A percentile compares a stretch with the other conserved stretches of the same genome.
These are phyloP conservation scores for Mionectes macconnelli DNA, from an alignment of 2,113 vertebrate species.

Conservation along the genomic window DNA sequence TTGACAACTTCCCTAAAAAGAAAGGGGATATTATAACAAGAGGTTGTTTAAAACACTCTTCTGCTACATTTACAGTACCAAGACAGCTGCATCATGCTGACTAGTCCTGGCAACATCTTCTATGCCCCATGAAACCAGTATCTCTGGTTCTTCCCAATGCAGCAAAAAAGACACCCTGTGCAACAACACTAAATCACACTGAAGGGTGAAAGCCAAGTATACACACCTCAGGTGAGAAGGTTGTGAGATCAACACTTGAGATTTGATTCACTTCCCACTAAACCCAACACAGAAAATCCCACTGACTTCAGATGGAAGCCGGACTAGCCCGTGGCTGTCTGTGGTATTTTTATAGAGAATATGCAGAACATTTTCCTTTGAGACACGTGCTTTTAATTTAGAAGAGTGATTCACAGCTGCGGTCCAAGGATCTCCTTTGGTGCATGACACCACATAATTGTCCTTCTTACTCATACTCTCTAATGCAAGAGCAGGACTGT, in stretches of 20 bases:
- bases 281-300: not conserved
- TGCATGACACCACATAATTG: not conserved
- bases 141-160: not conserved
- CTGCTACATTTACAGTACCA: not conserved
- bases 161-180: not conserved
- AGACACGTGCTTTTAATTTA: conserved; percentile 2
- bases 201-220: not conserved
- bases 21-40: not conserved
- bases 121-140: not conserved
- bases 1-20: conserved; percentile 77
- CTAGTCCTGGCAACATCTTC: not conserved
- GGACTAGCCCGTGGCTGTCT: not conserved
- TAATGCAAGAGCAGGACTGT: not conserved
- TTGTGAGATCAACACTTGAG: not conserved
- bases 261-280: conserved; percentile 1
- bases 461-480: not conserved
- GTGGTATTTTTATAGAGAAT: not conserved
- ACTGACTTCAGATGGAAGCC: not conserved
- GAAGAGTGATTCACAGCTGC: not conserved
- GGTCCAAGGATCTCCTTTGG: not conserved
- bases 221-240: not conserved
- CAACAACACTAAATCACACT: not conserved
- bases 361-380: not conserved
- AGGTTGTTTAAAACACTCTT: not conserved
- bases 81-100: not conserved